Base-by-base conservation (phyloP, 2,797 vertebrate genomes). In the Echiichthys vipera region DNA sequence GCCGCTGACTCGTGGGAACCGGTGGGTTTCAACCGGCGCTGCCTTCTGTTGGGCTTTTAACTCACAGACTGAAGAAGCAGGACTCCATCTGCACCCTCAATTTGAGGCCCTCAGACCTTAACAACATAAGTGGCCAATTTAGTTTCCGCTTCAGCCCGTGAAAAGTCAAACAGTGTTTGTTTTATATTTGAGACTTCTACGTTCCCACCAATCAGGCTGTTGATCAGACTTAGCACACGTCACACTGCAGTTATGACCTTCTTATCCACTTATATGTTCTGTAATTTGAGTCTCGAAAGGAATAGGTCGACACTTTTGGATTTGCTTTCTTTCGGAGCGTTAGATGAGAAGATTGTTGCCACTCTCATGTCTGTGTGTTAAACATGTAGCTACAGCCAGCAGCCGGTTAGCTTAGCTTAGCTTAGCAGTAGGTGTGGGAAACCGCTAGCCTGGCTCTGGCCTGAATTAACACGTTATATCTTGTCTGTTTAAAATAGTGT, bases 121-220 rank as follows among this genome's bases (percentile, higher is more conserved):
- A 87, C 83, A n/a, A 56, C 83, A 69, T 84, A 81, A 87, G 76
- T 81, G 83, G 58, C 27, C 63, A 63, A 77, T 87, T 87, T 54
- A 45, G 62, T 66, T 74, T 78, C 61, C 7, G 39, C 40, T 69
- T 66, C 37, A 63, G 47, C 10, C 75, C 17, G 30, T 43, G 42
- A 58, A 20, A 46, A 71, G 62, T 74, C 65, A 71, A 72, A 43
- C 18, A 71, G 4, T 11, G 59, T 84, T 81, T 74, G n/a, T 66
- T 81, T 77, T 27, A 47, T n/a, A 71, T 68, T 81, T 27, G 47
- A 65, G 46, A 2, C 29, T 24, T 51, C 59, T 25, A 24, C 61
- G 29, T 30, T 1, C 34, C 17, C 17, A 17, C 42, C 11, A 6
- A 43, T 65, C 32, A 30, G 27, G 22, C 24, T 42, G 39, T 49